Evolutionary conservation across 2,797 vertebrate genomes (phyloP), one percentile per base, ranked within the genome.

Genomic region (Naso thynnoides): DNA sequence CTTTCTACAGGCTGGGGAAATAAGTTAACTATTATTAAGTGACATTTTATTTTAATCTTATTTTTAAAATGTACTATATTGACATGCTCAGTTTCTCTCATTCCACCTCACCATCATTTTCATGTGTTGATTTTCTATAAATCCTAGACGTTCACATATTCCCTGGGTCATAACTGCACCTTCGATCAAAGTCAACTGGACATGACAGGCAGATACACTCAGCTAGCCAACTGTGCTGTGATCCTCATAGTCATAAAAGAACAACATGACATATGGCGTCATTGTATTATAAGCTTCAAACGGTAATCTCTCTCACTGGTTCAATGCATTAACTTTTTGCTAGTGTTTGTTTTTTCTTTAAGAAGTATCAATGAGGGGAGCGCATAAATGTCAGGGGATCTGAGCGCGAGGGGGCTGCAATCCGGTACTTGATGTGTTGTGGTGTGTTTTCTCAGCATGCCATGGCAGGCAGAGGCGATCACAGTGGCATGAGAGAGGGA

Each of bases 401-500:
- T 87, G 59, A 70, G 67, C 70, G 65, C 11, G 49, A 80, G 67
- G 61, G 72, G 74, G 80, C 64, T 78, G 71, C 63, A 82, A 64
- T 82, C 71, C 47, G 2, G 52, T 24, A 60, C 54, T 64, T 64
- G 74, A 82, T 70, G 62, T 84, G 78, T 81, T 84, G 58, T 70
- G 75, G 50, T 78, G 72, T 68, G 60, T 84, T 88, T 77, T 78
- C 64, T 69, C 53, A 73, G 70, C 47, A 47, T 15, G 62, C 69
- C 48, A 58, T n/a, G 66, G 70, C 68, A 73, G 70, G 65, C 59
- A 66, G 72, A 70, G 71, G 71, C 58, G 75, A 86, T 90, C 86
- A 69, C 73, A 80, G 68, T 81, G 65, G 65, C 76, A 71, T 65
- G 81, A 85, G 70, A 78, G 71, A 85, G 73, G 81, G 59, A 88